Base-by-base conservation (phyloP, 2,113 vertebrate genomes). In the Mormyrus iriodes region DNA sequence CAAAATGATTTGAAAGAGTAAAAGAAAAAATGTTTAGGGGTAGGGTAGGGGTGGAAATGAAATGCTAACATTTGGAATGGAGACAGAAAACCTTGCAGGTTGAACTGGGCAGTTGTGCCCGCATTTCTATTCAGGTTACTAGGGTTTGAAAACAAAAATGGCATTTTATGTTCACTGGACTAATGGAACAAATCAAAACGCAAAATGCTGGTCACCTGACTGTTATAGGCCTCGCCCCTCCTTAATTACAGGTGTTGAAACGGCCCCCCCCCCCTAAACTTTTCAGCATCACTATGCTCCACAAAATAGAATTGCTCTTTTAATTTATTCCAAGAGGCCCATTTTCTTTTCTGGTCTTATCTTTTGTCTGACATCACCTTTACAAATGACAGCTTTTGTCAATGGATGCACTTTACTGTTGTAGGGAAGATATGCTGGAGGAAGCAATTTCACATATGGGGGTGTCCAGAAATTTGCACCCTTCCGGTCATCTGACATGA, bases 331-430 rank as follows among this genome's bases (percentile, higher is more conserved):
- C 39, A 44, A 82, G 42, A 84, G 4, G 82, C 82, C 44, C 9
- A 12, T 46, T 39, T 85, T 10, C 39, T 79, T 51, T 65, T 61
- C 19, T 51, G 19, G 55, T 91, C 87, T 88, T 86, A 76, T 88
- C 88, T 58, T 91, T 90, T 84, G 69, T 61, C 90, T 90, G 1
- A 92, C 87, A 93, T 91, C 93, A 91, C 91, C 91, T 94, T 94
- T 79, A 90, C 91, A 91, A 53, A 52, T 89, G 83, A 93, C 90
- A 82, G 88, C 91, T 89, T 93, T 73, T 92, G 88, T 91, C 65
- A 88, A 84, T 83, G 88, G 53, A 73, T 91, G 90, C 91, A 90
- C 91, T 92, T 91, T 88, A 61, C 24, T 65, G 89, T 21, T 55
- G 89, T 42, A 7, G 35, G 27, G 31, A 73, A 15, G 12, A 13